Evolutionary conservation across 1,140 invertebrate genomes (phyloP).

Genomic region (Papilio glaucus): DNA sequence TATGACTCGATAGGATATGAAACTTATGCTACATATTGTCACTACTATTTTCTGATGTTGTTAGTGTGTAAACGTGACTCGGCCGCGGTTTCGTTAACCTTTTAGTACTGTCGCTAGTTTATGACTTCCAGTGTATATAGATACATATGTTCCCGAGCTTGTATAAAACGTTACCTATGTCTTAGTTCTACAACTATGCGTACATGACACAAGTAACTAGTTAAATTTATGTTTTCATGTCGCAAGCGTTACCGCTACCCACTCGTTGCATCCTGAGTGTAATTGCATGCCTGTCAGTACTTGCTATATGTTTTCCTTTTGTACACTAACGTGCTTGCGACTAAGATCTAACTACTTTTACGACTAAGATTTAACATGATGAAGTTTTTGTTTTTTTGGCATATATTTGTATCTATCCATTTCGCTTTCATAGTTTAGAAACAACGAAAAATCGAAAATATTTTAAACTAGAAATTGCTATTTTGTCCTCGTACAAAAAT

Average conservation of each 20-base stretch:
- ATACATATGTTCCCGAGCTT: too few relatives aligned
- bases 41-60: neutral
- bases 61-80: neutral
- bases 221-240: conserved; percentile 16
- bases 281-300: conserved; percentile 20
- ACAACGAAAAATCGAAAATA: too few relatives aligned
- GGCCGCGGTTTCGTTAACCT: neutral
- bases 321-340: neutral
- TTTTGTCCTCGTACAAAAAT: too few relatives aligned
- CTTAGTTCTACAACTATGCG: neutral
- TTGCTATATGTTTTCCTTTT: neutral
- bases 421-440: too few relatives aligned
- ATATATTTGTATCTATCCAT: too few relatives aligned
- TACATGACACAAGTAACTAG: neutral
- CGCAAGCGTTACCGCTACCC: conserved; percentile 10
- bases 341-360: too few relatives aligned
- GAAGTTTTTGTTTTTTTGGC: too few relatives aligned
- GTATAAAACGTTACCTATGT: neutral
- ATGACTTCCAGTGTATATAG: too few relatives aligned
- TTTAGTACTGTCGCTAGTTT: too few relatives aligned
- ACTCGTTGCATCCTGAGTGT: conserved; percentile 18
- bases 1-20: neutral
- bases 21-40: neutral
- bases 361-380: too few relatives aligned
- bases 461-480: too few relatives aligned